A percentile compares a stretch with the other conserved stretches of the same genome.
Evolutionary conservation across 2,888 invertebrate genomes (phyloP).

Genomic region (Yponomeuta evonymella): DNA sequence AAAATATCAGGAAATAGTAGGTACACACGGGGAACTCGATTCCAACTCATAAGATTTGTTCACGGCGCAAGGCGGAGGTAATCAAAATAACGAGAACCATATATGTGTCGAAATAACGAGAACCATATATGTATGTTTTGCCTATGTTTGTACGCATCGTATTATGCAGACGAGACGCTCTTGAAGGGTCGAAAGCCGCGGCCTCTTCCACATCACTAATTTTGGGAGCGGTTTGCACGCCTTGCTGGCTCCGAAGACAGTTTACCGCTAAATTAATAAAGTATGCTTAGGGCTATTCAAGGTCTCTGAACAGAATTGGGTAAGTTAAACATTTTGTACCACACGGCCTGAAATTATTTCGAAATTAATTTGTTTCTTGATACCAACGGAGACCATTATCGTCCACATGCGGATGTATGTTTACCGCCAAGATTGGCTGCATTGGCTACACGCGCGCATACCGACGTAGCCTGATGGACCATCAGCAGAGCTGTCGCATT

Average conservation of each 20-base stretch:
- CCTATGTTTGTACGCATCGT: neutral
- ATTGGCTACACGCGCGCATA: no score
- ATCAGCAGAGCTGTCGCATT: neutral
- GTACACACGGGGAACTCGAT: no score
- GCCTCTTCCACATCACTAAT: constrained; percentile 26
- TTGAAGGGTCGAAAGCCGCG: constrained; percentile 15
- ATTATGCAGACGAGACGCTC: neutral
- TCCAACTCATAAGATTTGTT: no score
- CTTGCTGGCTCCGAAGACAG: constrained; percentile 21
- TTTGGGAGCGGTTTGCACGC: constrained; percentile 22
- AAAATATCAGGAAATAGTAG: no score
- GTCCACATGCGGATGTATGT: no score
- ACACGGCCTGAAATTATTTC: no score
- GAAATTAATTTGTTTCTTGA: no score
- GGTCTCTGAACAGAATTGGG: neutral
- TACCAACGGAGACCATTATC: no score
- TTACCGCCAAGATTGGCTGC: no score
- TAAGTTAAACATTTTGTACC: no score
- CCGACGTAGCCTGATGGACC: no score
- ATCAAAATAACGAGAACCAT: neutral
- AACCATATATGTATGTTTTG: neutral
- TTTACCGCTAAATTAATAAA: constrained; percentile 5
- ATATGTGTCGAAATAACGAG: no score
- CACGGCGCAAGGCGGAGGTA: neutral
- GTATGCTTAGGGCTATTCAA: neutral